phyloP scores from a whole-genome alignment of 1,140 invertebrate genomes.

The Euura saliciscinereae region DNA sequence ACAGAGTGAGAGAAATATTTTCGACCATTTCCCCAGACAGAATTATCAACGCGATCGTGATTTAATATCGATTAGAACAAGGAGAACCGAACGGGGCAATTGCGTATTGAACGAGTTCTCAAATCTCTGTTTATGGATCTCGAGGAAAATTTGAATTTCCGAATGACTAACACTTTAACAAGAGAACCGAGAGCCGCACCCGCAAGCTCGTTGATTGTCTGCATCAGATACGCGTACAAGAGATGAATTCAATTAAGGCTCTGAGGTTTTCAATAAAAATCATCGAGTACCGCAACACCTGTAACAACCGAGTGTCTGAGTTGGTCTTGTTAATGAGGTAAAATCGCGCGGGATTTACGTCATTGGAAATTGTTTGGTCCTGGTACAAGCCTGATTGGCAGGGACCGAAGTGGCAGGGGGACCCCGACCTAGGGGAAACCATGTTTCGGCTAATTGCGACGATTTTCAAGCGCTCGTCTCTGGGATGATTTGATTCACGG shows the following conservation, averaged over 20 bases:
- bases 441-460: slow-evolving; percentile 4
- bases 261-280: too few relatives aligned
- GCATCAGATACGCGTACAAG: background rate
- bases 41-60: too few relatives aligned
- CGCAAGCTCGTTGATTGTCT: background rate
- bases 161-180: too few relatives aligned
- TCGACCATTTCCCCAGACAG: too few relatives aligned
- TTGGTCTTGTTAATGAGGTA: background rate
- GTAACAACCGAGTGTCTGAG: background rate
- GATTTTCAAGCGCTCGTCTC: background rate
- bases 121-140: too few relatives aligned
- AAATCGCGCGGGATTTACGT: slow-evolving; percentile 6
- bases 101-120: too few relatives aligned
- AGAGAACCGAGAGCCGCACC: too few relatives aligned
- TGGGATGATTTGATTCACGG: background rate
- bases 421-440: background rate
- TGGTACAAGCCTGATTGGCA: background rate
- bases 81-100: too few relatives aligned
- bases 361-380: background rate
- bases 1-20: too few relatives aligned
- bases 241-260: background rate
- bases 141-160: too few relatives aligned
- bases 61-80: too few relatives aligned
- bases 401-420: background rate
- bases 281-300: too few relatives aligned